Evolutionary conservation across 2,797 vertebrate species (phyloP).

Genomic region (Anguilla anguilla): DNA sequence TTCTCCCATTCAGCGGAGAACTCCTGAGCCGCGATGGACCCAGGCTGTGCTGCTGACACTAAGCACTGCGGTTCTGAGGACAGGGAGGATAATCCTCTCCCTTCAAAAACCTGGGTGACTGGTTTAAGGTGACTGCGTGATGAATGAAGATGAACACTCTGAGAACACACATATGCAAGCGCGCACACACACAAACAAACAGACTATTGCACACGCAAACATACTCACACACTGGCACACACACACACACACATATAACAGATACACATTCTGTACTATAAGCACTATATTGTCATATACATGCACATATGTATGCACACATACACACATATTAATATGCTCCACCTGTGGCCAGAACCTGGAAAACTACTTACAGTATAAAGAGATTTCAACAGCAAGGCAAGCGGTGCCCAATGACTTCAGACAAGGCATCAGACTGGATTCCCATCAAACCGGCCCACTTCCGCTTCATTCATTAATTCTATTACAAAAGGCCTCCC

Average conservation of each 20-base stretch:
- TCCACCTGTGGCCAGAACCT: not conserved
- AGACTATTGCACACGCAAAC: not conserved
- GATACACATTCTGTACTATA: too few species aligned
- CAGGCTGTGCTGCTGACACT: not conserved
- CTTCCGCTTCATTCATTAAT: not conserved
- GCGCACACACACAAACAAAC: not conserved
- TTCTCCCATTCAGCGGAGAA: not conserved
- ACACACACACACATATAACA: not conserved
- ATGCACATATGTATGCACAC: not conserved
- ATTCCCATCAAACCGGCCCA: not conserved
- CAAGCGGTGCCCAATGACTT: conserved; percentile 3
- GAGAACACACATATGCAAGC: not conserved
- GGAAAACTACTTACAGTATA: not conserved
- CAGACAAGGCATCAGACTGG: conserved; percentile 5
- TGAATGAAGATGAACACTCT: not conserved
- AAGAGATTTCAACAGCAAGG: not conserved
- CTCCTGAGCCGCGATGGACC: not conserved
- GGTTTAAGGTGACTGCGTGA: not conserved
- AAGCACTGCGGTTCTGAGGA: not conserved
- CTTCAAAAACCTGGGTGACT: not conserved
- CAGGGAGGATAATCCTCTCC: not conserved
- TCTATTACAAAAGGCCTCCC: conserved; percentile 8
- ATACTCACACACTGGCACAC: not conserved
- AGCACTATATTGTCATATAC: too few species aligned
- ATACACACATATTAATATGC: not conserved